These are phyloP conservation scores for Laticauda laticaudata DNA, from an alignment of 2,113 vertebrate genomes.

Conservation along the genomic window DNA sequence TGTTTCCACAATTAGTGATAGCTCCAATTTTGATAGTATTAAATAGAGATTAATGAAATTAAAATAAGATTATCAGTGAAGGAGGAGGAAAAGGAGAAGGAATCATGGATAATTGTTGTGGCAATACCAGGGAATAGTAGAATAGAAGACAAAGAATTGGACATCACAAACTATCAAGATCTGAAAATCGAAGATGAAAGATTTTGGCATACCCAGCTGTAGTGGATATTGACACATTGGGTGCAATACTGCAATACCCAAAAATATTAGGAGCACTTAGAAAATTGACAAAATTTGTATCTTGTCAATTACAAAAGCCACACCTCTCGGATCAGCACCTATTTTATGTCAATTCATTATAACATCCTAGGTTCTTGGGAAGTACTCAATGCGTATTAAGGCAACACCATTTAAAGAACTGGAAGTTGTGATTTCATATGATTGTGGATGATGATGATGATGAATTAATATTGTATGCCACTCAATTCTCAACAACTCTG, in stretches of 20 bases:
- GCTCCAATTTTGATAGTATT: background rate
- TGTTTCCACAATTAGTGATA: background rate
- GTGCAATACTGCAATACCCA: background rate
- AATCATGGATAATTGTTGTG: background rate
- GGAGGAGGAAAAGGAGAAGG: background rate
- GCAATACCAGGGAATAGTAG: background rate
- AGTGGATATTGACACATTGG: background rate
- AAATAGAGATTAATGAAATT: background rate
- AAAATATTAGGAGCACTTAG: background rate
- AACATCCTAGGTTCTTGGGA: background rate
- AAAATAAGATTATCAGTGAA: background rate
- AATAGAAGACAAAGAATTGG: background rate
- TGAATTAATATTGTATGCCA: background rate
- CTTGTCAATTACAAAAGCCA: no score
- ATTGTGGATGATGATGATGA: background rate
- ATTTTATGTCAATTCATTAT: background rate
- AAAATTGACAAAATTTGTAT: no score
- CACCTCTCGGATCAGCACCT: background rate
- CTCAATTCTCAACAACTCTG: background rate
- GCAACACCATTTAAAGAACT: background rate
- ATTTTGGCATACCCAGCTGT: background rate
- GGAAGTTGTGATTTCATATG: background rate
- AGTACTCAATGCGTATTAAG: background rate
- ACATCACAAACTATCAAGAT: background rate
- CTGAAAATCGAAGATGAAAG: background rate